These are phyloP conservation scores for Brachyptera putata DNA, from an alignment of 2,888 invertebrate genomes.

Conservation along the genomic window DNA sequence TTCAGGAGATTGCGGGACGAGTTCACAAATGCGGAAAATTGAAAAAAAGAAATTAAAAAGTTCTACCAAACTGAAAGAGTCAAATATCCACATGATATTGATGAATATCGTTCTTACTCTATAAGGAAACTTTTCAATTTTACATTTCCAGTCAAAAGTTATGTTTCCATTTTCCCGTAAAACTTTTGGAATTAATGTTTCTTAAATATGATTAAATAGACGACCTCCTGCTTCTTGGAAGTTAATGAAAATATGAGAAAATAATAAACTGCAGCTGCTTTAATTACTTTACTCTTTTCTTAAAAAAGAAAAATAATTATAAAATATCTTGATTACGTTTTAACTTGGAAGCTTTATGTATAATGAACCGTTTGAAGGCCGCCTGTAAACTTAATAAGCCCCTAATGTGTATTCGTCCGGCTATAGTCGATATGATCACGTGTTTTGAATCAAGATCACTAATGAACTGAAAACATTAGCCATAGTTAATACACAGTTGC, in stretches of 20 bases:
- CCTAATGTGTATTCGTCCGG: no score
- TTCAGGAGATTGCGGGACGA: conserved; percentile 19
- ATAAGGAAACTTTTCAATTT: conserved; percentile 18
- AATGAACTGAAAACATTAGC: no score
- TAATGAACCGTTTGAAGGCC: no score
- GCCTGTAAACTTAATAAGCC: no score
- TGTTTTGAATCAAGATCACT: no score
- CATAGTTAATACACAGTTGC: no score
- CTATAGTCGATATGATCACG: no score
- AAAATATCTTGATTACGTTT: no score
- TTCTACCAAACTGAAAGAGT: conserved; percentile 10
- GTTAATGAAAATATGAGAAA: conserved; percentile 28
- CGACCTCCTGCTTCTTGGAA: conserved; percentile 9
- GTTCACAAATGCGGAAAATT: conserved; percentile 21
- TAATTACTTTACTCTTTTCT: conserved; percentile 22
- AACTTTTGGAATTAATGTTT: conserved; percentile 20
- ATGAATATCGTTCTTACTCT: not conserved
- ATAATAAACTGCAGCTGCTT: conserved; percentile 18
- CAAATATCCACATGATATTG: conserved; percentile 16
- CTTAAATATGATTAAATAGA: conserved; percentile 27
- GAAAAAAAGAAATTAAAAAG: conserved; percentile 23
- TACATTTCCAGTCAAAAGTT: not conserved
- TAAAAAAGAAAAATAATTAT: conserved; percentile 13
- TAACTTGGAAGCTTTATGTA: no score
- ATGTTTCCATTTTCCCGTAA: conserved; percentile 8